Conservation (phyloP, 2,797 vertebrate genomes). For the Cyclura pinguis region DNA sequence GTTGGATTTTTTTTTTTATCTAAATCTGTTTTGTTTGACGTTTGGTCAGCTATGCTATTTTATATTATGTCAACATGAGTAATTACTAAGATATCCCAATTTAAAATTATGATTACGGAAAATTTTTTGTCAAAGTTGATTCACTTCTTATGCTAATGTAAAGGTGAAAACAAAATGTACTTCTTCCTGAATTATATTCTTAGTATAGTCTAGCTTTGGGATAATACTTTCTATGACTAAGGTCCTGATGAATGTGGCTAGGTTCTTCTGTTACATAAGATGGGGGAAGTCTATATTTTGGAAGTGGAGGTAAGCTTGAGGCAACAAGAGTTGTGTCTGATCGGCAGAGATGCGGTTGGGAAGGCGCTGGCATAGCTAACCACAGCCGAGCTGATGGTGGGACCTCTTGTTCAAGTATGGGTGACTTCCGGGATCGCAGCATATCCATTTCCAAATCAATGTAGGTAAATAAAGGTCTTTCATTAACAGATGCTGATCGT, state of each 20-base stretch:
- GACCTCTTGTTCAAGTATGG: conserved; percentile 49
- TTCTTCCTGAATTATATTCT: background rate
- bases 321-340: background rate
- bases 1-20: background rate
- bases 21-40: background rate
- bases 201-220: background rate
- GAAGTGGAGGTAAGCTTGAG: conserved; percentile 24
- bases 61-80: background rate
- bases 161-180: background rate
- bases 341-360: background rate
- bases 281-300: conserved; percentile 64
- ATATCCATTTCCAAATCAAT: conserved; percentile 50
- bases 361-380: conserved; percentile 15
- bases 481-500: background rate
- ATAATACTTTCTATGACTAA: background rate
- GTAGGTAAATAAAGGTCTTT: background rate
- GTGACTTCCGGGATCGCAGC: conserved; percentile 54
- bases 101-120: background rate
- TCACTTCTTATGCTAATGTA: background rate
- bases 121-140: background rate
- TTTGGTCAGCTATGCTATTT: background rate
- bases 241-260: background rate
- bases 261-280: background rate
- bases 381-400: conserved; percentile 43
- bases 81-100: background rate